phyloP scores from a whole-genome alignment of 2,113 vertebrate genomes.

The Hypocryptadius cinnamomeus region DNA sequence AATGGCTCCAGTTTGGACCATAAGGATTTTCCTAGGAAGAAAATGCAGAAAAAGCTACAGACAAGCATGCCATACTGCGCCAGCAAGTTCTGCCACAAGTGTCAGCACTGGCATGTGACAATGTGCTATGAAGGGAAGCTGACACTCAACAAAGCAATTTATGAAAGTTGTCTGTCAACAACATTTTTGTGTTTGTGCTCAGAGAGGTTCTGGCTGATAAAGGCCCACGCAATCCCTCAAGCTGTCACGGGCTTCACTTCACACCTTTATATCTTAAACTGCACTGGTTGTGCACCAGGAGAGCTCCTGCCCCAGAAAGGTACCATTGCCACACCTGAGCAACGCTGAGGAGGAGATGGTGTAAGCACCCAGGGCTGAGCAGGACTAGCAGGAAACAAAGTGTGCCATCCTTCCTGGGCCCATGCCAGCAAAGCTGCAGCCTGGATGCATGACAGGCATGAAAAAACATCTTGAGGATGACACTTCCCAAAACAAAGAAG shows the following conservation, averaged over 20 bases:
- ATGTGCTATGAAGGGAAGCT: background rate
- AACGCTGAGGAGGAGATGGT: background rate
- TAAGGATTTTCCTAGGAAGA: background rate
- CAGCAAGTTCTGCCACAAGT: background rate
- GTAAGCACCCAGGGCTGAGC: background rate
- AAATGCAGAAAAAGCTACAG: background rate
- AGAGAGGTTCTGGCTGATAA: background rate
- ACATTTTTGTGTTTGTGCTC: background rate
- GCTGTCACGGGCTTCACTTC: background rate
- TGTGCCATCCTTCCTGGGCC: background rate
- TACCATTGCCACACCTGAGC: background rate
- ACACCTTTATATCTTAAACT: background rate
- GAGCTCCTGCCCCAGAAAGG: background rate
- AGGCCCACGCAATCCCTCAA: background rate
- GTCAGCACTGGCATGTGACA: constrained; percentile 5
- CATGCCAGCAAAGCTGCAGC: background rate
- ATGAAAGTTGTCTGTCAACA: constrained; percentile 18
- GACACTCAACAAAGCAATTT: constrained; percentile 24
- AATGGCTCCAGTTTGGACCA: background rate
- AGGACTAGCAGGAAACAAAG: background rate
- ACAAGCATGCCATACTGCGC: background rate
- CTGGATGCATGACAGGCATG: background rate
- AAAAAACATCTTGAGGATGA: background rate
- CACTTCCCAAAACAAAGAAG: background rate
- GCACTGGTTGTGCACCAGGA: background rate